Evolutionary conservation across 2,888 invertebrate genomes (phyloP).

Genomic region (Lepidochitona cinerea): DNA sequence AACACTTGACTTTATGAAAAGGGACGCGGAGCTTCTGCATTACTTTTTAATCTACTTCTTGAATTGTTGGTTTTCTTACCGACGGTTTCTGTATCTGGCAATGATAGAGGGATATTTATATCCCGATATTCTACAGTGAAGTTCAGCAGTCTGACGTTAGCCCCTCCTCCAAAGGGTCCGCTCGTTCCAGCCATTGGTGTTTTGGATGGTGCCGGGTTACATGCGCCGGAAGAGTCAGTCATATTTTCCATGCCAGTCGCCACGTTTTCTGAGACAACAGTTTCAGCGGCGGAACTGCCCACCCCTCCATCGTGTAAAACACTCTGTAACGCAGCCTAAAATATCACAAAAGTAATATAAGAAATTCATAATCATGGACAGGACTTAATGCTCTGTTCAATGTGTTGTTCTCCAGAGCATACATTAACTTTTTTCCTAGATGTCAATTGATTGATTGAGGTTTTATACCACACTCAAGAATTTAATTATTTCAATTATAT

Average conservation of each 20-base stretch:
- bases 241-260: background rate
- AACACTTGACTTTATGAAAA: too few species aligned
- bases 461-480: too few species aligned
- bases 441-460: too few species aligned
- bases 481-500: too few species aligned
- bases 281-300: background rate
- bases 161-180: background rate
- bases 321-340: background rate
- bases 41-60: too few species aligned
- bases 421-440: too few species aligned
- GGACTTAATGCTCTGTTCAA: too few species aligned
- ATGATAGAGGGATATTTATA: constrained; percentile 51
- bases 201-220: constrained; percentile 3
- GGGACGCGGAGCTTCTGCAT: too few species aligned
- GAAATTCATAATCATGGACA: too few species aligned
- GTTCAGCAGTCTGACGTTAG: constrained; percentile 47
- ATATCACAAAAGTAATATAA: too few species aligned
- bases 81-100: constrained; percentile 62
- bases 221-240: background rate
- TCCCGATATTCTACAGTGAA: constrained; percentile 67
- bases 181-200: constrained; percentile 3
- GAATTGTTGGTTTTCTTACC: constrained; percentile 47
- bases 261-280: background rate
- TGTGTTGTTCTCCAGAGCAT: too few species aligned
- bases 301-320: background rate